Evolutionary conservation across 1,140 invertebrate species (phyloP).

Genomic region (Myzus persicae): DNA sequence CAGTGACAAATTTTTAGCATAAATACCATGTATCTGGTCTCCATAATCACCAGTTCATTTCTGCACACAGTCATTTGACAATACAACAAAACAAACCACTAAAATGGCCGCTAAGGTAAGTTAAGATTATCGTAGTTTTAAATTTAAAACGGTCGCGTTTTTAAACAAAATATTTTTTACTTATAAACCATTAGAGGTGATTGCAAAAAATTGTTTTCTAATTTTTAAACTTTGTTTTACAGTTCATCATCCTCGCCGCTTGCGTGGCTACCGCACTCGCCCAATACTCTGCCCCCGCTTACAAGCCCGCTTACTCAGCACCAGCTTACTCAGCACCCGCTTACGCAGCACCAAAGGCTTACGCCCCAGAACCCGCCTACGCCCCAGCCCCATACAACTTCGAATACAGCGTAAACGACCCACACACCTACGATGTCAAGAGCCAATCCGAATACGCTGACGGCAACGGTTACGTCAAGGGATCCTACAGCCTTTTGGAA

Average conservation of each 20-base stretch:
- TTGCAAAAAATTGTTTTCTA: neutral
- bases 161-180: neutral
- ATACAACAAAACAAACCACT: too few species aligned
- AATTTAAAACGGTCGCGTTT: neutral
- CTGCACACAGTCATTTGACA: too few species aligned
- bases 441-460: slow-evolving; percentile 53
- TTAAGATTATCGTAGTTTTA: neutral
- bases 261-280: neutral
- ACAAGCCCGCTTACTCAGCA: slow-evolving; percentile 44
- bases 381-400: too few species aligned
- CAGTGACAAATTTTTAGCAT: too few species aligned
- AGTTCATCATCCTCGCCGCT: slow-evolving; percentile 26
- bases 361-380: too few species aligned
- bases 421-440: too few species aligned
- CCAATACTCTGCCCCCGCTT: slow-evolving; percentile 61
- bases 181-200: neutral
- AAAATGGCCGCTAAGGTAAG: neutral
- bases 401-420: too few species aligned
- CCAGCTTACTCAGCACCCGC: too few species aligned
- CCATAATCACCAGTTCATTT: too few species aligned
- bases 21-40: too few species aligned
- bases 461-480: slow-evolving; percentile 65
- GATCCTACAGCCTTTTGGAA: slow-evolving; percentile 38
- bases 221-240: neutral
- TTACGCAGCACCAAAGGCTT: neutral